A percentile compares a stretch with the other conserved stretches of the same genome.
These are phyloP conservation scores for Neogobius melanostomus DNA, from an alignment of 2,113 vertebrate species.

Conservation along the genomic window DNA sequence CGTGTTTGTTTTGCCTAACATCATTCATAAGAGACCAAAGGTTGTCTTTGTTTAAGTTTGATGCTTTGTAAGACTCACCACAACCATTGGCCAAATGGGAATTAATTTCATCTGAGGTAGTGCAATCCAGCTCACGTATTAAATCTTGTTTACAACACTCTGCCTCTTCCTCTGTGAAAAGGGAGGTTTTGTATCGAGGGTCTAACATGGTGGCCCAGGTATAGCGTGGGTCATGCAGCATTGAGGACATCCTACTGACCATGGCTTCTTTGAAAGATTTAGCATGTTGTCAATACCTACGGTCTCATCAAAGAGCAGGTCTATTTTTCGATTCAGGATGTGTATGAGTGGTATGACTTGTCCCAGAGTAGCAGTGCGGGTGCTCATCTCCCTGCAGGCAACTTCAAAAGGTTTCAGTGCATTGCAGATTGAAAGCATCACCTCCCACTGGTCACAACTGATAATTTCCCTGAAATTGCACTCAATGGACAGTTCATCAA, in stretches of 20 bases:
- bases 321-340: constrained; percentile 92
- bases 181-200: constrained; percentile 93
- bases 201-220: constrained; percentile 94
- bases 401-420: constrained; percentile 93
- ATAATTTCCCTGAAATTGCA: constrained; percentile 94
- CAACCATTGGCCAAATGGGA: constrained; percentile 81
- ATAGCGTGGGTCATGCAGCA: constrained; percentile 88
- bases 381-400: constrained; percentile 91
- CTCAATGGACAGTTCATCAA: constrained; percentile 90
- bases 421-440: constrained; percentile 94
- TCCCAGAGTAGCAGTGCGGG: constrained; percentile 87
- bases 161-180: constrained; percentile 94
- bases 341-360: constrained; percentile 98
- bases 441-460: constrained; percentile 97
- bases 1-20: constrained; percentile 83
- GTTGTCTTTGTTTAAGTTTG: constrained; percentile 78
- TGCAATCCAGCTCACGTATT: constrained; percentile 88
- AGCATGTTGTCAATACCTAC: constrained; percentile 98
- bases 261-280: constrained; percentile 90
- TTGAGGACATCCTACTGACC: constrained; percentile 87
- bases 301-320: constrained; percentile 94
- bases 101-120: constrained; percentile 84
- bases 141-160: constrained; percentile 92
- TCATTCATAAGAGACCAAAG: constrained; percentile 93
- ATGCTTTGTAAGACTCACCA: constrained; percentile 69